Evolutionary conservation across 2,797 vertebrate genomes (phyloP).

Genomic region (Rhynchotus rufescens): DNA sequence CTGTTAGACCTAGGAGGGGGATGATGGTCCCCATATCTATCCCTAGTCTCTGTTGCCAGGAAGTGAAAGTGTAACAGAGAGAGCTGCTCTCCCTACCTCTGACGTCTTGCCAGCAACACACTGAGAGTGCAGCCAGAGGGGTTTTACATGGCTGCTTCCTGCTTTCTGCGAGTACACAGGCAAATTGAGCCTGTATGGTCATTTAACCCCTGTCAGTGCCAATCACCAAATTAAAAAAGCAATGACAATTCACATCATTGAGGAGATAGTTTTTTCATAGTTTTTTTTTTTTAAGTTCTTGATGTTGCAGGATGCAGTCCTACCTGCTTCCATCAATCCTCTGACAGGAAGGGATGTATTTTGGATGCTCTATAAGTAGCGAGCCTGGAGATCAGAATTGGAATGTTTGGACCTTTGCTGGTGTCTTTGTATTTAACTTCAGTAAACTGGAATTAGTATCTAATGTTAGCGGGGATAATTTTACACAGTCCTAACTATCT

Average conservation of each 20-base stretch:
- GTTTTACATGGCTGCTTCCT: background rate
- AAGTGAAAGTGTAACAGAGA: background rate
- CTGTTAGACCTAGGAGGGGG: background rate
- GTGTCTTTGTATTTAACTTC: background rate
- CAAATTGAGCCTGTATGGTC: background rate
- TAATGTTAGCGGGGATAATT: background rate
- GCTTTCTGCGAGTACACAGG: background rate
- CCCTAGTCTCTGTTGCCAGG: background rate
- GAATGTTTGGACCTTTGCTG: background rate
- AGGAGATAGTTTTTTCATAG: background rate
- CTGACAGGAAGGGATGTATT: background rate
- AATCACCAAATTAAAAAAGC: background rate
- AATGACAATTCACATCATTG: background rate
- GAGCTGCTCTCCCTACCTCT: background rate
- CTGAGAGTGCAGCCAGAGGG: rapidly evolving
- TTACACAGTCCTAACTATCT: background rate
- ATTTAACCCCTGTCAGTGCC: background rate
- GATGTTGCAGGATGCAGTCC: background rate
- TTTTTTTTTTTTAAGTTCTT: background rate
- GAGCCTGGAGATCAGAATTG: background rate
- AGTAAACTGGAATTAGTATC: background rate
- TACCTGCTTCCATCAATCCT: background rate
- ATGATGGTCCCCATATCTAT: background rate
- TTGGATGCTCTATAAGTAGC: background rate
- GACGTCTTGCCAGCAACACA: background rate